Conservation (phyloP, 2,888 invertebrate species). For the Villa cingulata region DNA sequence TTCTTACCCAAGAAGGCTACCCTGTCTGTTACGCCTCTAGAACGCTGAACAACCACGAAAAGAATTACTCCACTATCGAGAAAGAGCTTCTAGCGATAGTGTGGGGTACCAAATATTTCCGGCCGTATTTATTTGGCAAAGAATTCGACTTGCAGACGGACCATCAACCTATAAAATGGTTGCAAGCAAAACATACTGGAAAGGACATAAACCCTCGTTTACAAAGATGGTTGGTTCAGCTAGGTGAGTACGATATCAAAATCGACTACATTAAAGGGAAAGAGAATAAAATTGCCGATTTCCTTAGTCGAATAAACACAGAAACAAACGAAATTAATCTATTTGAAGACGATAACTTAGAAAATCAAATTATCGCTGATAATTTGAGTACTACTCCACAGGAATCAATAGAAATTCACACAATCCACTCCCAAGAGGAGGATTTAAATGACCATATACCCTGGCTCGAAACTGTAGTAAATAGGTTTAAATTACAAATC, state of each 20-base stretch:
- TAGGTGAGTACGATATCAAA: not conserved
- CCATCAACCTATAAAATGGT: slow-evolving; percentile 1
- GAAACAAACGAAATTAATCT: not conserved
- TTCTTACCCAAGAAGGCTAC: slow-evolving; percentile 2
- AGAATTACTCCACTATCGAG: no score
- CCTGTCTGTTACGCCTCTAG: slow-evolving; percentile 6
- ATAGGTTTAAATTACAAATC: slow-evolving; percentile 1
- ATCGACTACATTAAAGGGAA: not conserved
- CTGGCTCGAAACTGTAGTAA: slow-evolving; percentile 4
- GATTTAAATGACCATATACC: slow-evolving; percentile 3
- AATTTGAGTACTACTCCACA: not conserved
- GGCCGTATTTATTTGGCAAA: slow-evolving; percentile 2
- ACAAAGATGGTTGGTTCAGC: slow-evolving; percentile 2
- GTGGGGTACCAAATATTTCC: slow-evolving; percentile 3
- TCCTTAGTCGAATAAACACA: slow-evolving; percentile 4
- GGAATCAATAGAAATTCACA: slow-evolving; percentile 3
- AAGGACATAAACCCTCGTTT: slow-evolving; percentile 2
- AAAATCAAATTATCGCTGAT: not conserved
- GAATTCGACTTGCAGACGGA: slow-evolving; percentile 1
- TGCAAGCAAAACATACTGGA: slow-evolving; percentile 1
- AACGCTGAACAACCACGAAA: slow-evolving; percentile 2
- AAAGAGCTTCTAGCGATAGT: no score
- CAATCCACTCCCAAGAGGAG: slow-evolving; percentile 3
- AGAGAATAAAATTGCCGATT: slow-evolving; percentile 1
- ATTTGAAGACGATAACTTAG: not conserved